Conservation (phyloP, 2,113 vertebrate species). For the Indicator indicator region DNA sequence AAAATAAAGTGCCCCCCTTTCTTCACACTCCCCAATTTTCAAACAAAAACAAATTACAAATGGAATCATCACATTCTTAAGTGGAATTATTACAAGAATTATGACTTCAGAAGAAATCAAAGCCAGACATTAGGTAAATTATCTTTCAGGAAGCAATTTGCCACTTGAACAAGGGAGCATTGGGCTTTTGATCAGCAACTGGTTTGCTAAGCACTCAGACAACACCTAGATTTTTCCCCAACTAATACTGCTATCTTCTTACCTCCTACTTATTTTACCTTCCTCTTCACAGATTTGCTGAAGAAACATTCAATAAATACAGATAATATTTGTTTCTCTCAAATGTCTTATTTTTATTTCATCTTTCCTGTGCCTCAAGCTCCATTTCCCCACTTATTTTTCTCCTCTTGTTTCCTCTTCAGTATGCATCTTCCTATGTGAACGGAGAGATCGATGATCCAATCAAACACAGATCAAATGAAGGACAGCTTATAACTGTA, state of each 20-base stretch:
- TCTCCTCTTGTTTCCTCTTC: neutral
- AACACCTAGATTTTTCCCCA: neutral
- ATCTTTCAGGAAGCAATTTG: neutral
- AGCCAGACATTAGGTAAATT: neutral
- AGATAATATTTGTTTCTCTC: neutral
- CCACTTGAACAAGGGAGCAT: neutral
- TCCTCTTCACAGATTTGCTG: neutral
- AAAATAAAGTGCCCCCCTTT: neutral
- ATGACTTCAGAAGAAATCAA: neutral
- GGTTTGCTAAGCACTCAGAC: neutral
- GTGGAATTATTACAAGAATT: neutral
- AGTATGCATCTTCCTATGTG: neutral
- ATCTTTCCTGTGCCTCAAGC: neutral
- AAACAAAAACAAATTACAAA: neutral
- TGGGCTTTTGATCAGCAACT: neutral
- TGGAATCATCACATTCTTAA: neutral
- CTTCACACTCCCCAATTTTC: neutral
- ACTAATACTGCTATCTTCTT: neutral
- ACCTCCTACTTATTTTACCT: neutral
- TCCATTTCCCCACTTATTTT: neutral
- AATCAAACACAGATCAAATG: neutral
- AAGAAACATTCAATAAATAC: neutral
- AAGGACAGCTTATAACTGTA: accelerated
- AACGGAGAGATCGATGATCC: neutral
- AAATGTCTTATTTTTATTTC: neutral